phyloP scores from a whole-genome alignment of 2,888 invertebrate species.

The Dexiosoma caninum region DNA sequence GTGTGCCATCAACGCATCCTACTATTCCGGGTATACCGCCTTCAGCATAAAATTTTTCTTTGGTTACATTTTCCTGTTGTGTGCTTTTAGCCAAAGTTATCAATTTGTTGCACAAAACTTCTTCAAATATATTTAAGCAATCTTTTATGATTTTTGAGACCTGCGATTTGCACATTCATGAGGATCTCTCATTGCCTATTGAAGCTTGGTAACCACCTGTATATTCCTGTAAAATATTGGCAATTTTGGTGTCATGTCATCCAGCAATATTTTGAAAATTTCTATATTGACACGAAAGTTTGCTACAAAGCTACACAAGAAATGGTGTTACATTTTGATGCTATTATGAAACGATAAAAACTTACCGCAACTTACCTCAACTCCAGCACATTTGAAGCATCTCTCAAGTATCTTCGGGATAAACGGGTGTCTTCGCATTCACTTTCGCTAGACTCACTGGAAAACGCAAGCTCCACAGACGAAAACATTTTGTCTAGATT shows the following conservation, averaged over 20 bases:
- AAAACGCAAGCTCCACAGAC: too few relatives aligned
- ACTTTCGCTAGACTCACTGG: too few relatives aligned
- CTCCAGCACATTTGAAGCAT: too few relatives aligned
- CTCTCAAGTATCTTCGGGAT: too few relatives aligned
- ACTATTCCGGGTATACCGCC: neutral
- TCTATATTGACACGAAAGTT: neutral
- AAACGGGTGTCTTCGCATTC: too few relatives aligned
- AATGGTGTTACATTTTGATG: too few relatives aligned
- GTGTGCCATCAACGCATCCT: constrained; percentile 5
- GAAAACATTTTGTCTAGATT: too few relatives aligned
- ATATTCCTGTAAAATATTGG: neutral
- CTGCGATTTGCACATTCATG: neutral
- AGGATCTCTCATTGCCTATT: neutral
- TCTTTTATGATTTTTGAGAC: neutral
- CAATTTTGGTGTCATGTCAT: neutral
- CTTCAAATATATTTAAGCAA: neutral
- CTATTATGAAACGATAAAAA: too few relatives aligned
- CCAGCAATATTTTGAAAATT: constrained; percentile 2
- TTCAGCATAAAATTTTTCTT: neutral
- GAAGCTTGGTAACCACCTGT: neutral
- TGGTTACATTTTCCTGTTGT: neutral
- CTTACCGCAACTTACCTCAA: too few relatives aligned
- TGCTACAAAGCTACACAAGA: neutral
- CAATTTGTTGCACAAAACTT: neutral
- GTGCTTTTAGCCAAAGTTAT: neutral